A percentile compares a stretch with the other conserved stretches of the same genome.
phyloP scores from a whole-genome alignment of 2,797 vertebrate genomes.

The Garrulus glandarius region DNA sequence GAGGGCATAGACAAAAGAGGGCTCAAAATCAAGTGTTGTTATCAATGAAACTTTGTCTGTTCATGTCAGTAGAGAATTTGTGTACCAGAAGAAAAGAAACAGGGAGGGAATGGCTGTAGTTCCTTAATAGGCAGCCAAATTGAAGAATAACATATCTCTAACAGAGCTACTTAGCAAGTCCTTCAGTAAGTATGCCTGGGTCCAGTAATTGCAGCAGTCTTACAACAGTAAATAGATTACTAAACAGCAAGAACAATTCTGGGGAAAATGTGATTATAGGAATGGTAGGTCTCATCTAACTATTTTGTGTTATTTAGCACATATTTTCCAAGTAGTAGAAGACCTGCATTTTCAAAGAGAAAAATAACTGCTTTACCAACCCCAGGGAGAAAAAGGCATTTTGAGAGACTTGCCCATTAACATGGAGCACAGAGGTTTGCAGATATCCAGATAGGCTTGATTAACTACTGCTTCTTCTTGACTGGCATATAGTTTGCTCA shows the following conservation, averaged over 20 bases:
- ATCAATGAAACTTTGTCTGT: neutral
- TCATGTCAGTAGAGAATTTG: neutral
- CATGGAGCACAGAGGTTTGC: neutral
- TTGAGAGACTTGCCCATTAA: neutral
- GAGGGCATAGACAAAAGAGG: neutral
- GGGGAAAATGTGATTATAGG: neutral
- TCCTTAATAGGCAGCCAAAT: neutral
- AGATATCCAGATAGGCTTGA: neutral
- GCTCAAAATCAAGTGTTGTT: neutral
- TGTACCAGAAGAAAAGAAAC: neutral
- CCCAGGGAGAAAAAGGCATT: neutral
- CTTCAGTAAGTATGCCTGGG: neutral
- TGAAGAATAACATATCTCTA: neutral
- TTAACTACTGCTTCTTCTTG: neutral
- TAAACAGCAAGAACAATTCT: neutral
- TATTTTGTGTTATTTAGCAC: neutral
- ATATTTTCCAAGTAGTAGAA: neutral
- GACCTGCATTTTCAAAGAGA: conserved; percentile 13
- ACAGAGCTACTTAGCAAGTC: neutral
- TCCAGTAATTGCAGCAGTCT: conserved; percentile 3
- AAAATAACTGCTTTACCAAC: neutral
- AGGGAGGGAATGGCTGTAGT: neutral
- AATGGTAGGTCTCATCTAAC: neutral
- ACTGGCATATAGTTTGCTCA: neutral
- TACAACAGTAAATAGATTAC: neutral